Evolutionary conservation across 2,113 vertebrate species (phyloP).

Genomic region (Brachyistius frenatus): DNA sequence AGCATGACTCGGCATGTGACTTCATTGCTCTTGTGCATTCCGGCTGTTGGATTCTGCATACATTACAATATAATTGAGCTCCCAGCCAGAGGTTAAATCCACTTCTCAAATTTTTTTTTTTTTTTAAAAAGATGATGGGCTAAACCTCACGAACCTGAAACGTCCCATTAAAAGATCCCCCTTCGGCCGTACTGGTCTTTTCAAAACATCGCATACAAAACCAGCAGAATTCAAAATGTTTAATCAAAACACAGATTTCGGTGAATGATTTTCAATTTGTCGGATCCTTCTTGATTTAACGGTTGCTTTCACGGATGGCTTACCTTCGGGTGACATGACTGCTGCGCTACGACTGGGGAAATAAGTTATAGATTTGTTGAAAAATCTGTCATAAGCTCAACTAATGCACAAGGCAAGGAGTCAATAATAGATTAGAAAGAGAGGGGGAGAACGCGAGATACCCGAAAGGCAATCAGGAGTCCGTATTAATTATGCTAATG

Average conservation of each 20-base stretch:
- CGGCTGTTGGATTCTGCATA: too few species aligned
- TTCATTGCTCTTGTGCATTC: too few species aligned
- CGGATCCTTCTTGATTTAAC: slow-evolving; percentile 42
- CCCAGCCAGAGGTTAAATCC: not conserved
- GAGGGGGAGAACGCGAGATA: slow-evolving; percentile 17
- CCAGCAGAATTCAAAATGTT: slow-evolving; percentile 12
- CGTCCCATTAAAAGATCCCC: not conserved
- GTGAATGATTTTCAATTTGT: slow-evolving; percentile 30
- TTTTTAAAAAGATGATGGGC: too few species aligned
- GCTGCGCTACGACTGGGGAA: slow-evolving; percentile 44
- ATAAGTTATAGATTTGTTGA: slow-evolving; percentile 63
- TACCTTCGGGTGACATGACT: slow-evolving; percentile 28
- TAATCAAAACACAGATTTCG: slow-evolving; percentile 25
- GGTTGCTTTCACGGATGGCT: slow-evolving; percentile 55
- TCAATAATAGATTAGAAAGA: slow-evolving; percentile 59
- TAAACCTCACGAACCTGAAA: not conserved
- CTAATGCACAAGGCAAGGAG: slow-evolving; percentile 51
- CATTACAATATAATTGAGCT: too few species aligned
- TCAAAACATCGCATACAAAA: too few species aligned
- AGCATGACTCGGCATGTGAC: too few species aligned
- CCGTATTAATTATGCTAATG: slow-evolving; percentile 81
- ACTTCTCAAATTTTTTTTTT: not conserved
- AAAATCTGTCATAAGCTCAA: slow-evolving; percentile 65
- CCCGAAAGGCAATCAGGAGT: slow-evolving; percentile 69
- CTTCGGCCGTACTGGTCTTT: not conserved